Evolutionary conservation across 2,113 vertebrate species (phyloP).

Genomic region (Natator depressus): DNA sequence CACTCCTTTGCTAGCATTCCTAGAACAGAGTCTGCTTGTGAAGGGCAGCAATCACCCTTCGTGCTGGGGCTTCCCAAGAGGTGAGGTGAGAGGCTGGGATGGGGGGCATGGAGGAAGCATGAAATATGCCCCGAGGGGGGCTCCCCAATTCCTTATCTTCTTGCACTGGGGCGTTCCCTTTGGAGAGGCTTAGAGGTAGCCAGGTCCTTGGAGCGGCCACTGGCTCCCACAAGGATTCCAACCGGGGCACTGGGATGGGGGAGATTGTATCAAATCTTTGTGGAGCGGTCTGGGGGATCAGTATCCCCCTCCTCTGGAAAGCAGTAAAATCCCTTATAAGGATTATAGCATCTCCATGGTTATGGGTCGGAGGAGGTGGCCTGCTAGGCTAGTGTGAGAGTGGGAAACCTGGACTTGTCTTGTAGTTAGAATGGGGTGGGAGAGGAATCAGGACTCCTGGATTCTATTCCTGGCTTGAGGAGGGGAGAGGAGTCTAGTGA

Average conservation of each 20-base stretch:
- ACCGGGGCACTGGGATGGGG: not conserved
- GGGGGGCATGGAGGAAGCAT: not conserved
- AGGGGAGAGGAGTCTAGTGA: fast-evolving
- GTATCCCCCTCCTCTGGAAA: not conserved
- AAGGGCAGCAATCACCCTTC: not conserved
- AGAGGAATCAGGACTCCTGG: not conserved
- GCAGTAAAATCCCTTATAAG: not conserved
- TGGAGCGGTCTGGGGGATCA: not conserved
- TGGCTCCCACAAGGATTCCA: not conserved
- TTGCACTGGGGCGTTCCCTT: not conserved
- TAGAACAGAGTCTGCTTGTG: slow-evolving; percentile 62
- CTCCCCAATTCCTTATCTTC: not conserved
- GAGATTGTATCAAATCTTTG: not conserved
- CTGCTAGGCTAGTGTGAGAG: not conserved
- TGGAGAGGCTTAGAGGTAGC: not conserved
- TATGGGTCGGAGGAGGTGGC: not conserved
- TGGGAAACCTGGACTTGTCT: not conserved
- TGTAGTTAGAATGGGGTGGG: not conserved
- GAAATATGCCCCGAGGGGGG: not conserved
- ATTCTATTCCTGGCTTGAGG: not conserved
- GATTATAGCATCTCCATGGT: not conserved
- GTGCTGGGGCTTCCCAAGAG: not conserved
- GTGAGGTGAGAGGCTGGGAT: no score
- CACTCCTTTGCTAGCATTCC: slow-evolving; percentile 36
- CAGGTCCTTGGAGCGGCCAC: not conserved